Evolutionary conservation across 2,888 invertebrate genomes (phyloP).

Genomic region (Tetragonisca angustula): DNA sequence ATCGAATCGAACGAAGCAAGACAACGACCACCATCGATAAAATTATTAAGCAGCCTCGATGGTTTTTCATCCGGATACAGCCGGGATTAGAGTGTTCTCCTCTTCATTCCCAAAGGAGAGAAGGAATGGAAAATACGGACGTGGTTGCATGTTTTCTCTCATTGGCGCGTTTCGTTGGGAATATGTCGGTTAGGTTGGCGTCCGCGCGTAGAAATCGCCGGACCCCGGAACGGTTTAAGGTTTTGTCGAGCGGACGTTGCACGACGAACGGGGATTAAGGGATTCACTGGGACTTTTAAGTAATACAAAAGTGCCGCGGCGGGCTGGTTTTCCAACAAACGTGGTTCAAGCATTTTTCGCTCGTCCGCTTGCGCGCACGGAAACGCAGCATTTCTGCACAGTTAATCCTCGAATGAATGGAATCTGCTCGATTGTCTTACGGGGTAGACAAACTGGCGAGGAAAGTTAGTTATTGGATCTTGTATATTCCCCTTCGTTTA

Average conservation of each 20-base stretch:
- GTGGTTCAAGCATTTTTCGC: slow-evolving; percentile 22
- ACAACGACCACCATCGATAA: neutral
- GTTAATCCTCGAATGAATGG: slow-evolving; percentile 33
- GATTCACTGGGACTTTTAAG: slow-evolving; percentile 10
- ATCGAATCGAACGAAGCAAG: neutral
- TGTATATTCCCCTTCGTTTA: neutral
- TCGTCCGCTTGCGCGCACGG: neutral
- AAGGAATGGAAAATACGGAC: neutral
- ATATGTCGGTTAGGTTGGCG: neutral
- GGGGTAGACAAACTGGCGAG: slow-evolving; percentile 1
- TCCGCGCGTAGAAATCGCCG: neutral
- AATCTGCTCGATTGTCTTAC: slow-evolving; percentile 21
- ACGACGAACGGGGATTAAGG: neutral
- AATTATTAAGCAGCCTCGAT: neutral
- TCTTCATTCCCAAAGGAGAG: neutral
- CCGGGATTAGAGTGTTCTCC: neutral
- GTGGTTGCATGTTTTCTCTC: neutral
- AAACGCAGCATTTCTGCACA: neutral
- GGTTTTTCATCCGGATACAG: neutral
- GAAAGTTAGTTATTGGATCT: neutral
- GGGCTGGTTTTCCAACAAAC: neutral
- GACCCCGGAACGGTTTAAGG: neutral
- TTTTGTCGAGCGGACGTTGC: neutral
- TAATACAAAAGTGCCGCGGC: slow-evolving; percentile 26
- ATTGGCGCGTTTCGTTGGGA: neutral